Base-by-base conservation (phyloP, 1,140 invertebrate species). In the Helicoverpa armigera region DNA sequence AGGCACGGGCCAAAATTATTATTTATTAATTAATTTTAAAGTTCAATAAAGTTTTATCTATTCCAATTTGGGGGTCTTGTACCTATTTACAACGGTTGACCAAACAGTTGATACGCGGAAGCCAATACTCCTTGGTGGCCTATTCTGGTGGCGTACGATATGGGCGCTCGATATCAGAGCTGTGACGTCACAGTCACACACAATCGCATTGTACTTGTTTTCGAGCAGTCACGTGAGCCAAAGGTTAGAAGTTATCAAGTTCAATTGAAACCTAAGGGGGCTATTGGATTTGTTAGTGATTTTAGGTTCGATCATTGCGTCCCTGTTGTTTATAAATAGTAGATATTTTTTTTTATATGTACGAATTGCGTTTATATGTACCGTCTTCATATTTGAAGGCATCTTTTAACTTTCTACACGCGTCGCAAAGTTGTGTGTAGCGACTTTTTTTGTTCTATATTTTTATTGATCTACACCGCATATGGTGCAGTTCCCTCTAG, bases 191-290 rank as follows among this genome's bases (percentile, higher is more conserved):
- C 50, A 53, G 29, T 72, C 69, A 29, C 10, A 51, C 75, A 67
- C 61, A 65, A 53, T 70, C 69, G 50, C 10, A 63, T 51, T 70
- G 35, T 48, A 51, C 65, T 79, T 79, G 63, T 79, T 79, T 69
- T 35, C 63, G 76, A 78, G 65, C 31, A 43, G 65, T 79, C 76
- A 79, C 76, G 76, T 79, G 76, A 69, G 63, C 29, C 23, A 70
- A 69, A 70, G 65, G 76, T 70, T 65, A 29, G 14, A 79, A 50
- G 63, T 50, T 79, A 79, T 79, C 76, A 14, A 58, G 31, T 16
- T 35, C 31, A 70, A 70, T 65, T 77, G 14, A 67, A 67, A 67
- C 61, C 51, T 51, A 54, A 69, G 43, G 63, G 63, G 65, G 65
- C 76, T 18, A 3, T 13, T 29, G 16, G 10, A 50, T 50, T 69